A percentile compares a stretch with the other conserved stretches of the same genome.
Evolutionary conservation across 2,797 vertebrate species (phyloP).

Genomic region (Pantherophis alleghaniensis): DNA sequence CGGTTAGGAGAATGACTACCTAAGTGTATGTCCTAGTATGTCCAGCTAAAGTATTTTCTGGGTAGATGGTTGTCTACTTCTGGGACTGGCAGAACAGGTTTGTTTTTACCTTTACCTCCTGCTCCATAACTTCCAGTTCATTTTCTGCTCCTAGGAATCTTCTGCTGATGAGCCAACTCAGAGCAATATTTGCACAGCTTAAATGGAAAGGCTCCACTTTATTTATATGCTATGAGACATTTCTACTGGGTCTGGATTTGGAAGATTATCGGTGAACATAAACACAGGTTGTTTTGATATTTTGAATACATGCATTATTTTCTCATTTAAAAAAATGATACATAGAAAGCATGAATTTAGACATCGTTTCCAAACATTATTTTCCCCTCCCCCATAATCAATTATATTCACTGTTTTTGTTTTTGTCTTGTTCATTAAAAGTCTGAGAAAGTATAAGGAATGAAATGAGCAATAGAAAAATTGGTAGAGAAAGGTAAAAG

Average conservation of each 20-base stretch:
- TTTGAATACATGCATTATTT: slow-evolving; percentile 43
- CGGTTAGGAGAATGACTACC: not conserved
- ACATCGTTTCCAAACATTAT: not conserved
- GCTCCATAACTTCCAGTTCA: not conserved
- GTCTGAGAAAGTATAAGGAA: not conserved
- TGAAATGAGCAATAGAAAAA: slow-evolving; percentile 25
- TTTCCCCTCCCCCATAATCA: not conserved
- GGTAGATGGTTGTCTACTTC: not conserved
- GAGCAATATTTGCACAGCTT: slow-evolving; percentile 25
- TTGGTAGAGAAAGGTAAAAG: not conserved
- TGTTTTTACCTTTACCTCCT: not conserved
- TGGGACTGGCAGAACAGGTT: not conserved
- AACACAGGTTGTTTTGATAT: slow-evolving; percentile 20
- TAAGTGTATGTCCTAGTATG: not conserved
- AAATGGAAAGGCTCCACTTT: slow-evolving; percentile 37
- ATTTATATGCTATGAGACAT: slow-evolving; percentile 31
- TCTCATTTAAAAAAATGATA: not conserved
- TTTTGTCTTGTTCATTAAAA: not conserved
- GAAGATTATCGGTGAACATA: slow-evolving; percentile 20
- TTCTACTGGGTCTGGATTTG: slow-evolving; percentile 24
- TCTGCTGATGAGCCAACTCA: slow-evolving; percentile 5
- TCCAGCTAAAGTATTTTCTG: not conserved
- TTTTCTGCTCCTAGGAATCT: not conserved
- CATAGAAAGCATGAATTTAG: not conserved
- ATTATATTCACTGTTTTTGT: not conserved